A percentile compares a stretch with the other conserved stretches of the same genome.
phyloP scores from a whole-genome alignment of 1,140 invertebrate species.

The Atta texana region DNA sequence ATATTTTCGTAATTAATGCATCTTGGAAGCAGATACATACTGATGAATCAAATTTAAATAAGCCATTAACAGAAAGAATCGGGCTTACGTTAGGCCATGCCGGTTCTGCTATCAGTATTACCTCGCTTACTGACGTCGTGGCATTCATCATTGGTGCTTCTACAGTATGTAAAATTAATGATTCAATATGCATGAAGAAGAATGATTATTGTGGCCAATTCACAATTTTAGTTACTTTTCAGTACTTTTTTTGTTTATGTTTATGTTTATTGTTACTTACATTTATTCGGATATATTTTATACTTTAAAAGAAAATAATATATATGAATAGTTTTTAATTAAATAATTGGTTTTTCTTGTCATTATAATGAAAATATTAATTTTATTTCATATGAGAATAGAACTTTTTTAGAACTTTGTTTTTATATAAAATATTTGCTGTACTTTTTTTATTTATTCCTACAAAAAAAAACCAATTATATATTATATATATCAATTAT shows the following conservation, averaged over 20 bases:
- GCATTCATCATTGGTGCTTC: slow-evolving; percentile 91
- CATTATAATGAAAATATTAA: too few relatives aligned
- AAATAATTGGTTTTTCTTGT: neutral
- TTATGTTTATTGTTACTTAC: too few relatives aligned
- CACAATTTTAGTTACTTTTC: neutral
- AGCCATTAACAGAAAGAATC: slow-evolving; percentile 88
- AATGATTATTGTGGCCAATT: neutral
- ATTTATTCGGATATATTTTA: neutral
- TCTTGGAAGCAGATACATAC: slow-evolving; percentile 88
- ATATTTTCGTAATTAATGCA: slow-evolving; percentile 94
- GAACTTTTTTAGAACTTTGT: neutral
- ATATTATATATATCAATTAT: neutral
- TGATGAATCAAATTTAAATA: slow-evolving; percentile 84
- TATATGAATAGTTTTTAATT: neutral
- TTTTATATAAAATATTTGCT: neutral
- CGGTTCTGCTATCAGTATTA: slow-evolving; percentile 93
- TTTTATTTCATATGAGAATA: neutral
- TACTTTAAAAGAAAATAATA: neutral
- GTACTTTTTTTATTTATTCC: neutral
- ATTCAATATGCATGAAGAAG: neutral
- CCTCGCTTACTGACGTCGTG: slow-evolving; percentile 93
- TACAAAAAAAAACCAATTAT: neutral
- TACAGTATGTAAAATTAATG: slow-evolving; percentile 85
- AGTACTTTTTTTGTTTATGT: neutral
- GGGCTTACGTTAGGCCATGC: slow-evolving; percentile 91